Conservation (phyloP, 2,797 vertebrate genomes). For the Telmatherina bonti region DNA sequence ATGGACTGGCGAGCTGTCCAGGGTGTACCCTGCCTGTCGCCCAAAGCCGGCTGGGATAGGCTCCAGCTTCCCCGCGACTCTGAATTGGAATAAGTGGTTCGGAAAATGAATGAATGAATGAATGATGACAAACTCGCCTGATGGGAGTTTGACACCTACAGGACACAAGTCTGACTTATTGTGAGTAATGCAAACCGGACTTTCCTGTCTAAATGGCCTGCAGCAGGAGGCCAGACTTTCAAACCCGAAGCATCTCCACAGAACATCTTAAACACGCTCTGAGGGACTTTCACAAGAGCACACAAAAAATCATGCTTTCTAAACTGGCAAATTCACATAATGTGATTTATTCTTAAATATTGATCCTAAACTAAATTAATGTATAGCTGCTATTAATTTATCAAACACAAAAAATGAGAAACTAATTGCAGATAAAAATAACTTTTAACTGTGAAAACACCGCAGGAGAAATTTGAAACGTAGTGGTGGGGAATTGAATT, state of each 20-base stretch:
- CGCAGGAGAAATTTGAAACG: constrained; percentile 8
- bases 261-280: neutral
- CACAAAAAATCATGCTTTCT: neutral
- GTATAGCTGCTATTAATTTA: constrained; percentile 24
- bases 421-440: neutral
- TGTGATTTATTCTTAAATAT: neutral
- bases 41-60: too few relatives aligned
- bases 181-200: neutral
- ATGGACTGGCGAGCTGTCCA: too few relatives aligned
- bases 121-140: neutral
- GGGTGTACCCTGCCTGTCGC: too few relatives aligned
- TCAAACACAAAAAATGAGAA: constrained; percentile 9
- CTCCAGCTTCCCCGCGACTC: too few relatives aligned
- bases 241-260: neutral
- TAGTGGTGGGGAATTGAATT: too few relatives aligned
- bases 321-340: neutral
- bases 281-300: neutral
- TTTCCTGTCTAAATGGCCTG: neutral
- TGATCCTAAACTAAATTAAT: constrained; percentile 16
- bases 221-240: neutral
- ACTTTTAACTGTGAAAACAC: constrained; percentile 8
- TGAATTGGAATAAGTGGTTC: too few relatives aligned
- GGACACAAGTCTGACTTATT: neutral
- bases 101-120: too few relatives aligned
- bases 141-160: neutral